Conservation (phyloP, 23 tunicate genomes). For the Clavelina lepadiformis region DNA sequence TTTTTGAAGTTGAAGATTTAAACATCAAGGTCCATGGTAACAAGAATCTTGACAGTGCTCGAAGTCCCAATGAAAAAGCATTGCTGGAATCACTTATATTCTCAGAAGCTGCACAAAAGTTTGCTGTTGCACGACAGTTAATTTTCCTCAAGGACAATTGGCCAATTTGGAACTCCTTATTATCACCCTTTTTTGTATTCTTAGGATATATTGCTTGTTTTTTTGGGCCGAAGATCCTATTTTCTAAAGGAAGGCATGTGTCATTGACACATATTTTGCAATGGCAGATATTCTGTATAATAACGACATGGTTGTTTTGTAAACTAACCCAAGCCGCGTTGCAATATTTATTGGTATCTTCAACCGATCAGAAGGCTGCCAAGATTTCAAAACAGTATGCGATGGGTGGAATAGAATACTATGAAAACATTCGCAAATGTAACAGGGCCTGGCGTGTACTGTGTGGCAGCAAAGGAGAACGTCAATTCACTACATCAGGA, state of each 20-base stretch:
- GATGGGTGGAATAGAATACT: conserved; percentile 64
- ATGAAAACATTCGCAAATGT: conserved; percentile 26
- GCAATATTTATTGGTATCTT: conserved; percentile 10
- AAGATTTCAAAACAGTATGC: conserved; percentile 69
- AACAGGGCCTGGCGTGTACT: conserved; percentile 49
- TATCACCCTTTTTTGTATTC: conserved; percentile 53
- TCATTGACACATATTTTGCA: conserved; percentile 13
- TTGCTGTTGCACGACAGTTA: conserved; percentile 65
- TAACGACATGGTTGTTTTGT: conserved; percentile 45
- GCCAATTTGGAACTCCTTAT: conserved; percentile 38
- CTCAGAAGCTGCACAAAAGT: conserved; percentile 69
- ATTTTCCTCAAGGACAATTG: conserved; percentile 61
- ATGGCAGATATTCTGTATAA: conserved; percentile 9
- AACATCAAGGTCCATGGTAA: conserved; percentile 25
- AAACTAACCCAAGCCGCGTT: conserved; percentile 41
- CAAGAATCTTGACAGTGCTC: conserved; percentile 5
- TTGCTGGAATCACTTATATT: conserved; percentile 64
- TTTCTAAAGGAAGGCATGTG: conserved; percentile 12
- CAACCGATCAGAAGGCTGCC: conserved; percentile 62
- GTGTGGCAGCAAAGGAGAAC: conserved; percentile 72
- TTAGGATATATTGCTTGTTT: conserved; percentile 51
- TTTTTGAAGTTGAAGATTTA: conserved; percentile 50
- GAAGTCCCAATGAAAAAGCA: conserved; percentile 41
- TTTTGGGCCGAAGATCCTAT: conserved; percentile 31
- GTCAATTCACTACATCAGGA: conserved; percentile 49